Percentiles rank a stretch among this genome's conserved stretches.
These are phyloP conservation scores for Aphelenchoides avenae DNA, from an alignment of 1,140 invertebrate genomes.

Conservation along the genomic window DNA sequence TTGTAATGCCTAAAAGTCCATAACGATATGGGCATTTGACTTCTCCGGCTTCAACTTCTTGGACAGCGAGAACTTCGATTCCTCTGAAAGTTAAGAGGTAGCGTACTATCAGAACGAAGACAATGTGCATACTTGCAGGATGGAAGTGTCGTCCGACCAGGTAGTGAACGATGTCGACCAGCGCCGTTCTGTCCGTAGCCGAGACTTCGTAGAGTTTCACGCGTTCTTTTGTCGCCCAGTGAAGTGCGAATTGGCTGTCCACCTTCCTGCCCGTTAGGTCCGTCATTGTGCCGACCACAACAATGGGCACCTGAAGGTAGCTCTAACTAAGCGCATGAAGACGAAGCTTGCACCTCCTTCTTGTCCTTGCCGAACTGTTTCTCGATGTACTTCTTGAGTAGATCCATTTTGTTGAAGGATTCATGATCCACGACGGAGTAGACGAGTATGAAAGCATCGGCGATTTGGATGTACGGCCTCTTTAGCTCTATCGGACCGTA, in stretches of 20 bases:
- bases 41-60: slow-evolving; percentile 57
- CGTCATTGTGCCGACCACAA: slow-evolving; percentile 48
- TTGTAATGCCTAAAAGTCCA: slow-evolving; percentile 59
- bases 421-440: slow-evolving; percentile 51
- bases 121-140: slow-evolving; percentile 39
- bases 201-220: slow-evolving; percentile 38
- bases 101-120: background rate
- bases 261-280: slow-evolving; percentile 47
- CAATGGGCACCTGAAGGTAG: slow-evolving; percentile 48
- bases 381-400: slow-evolving; percentile 54
- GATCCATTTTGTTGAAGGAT: slow-evolving; percentile 52
- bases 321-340: too few species aligned
- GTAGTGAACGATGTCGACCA: slow-evolving; percentile 55
- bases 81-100: slow-evolving; percentile 47
- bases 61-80: slow-evolving; percentile 57
- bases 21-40: slow-evolving; percentile 57
- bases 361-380: slow-evolving; percentile 52
- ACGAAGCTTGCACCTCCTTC: slow-evolving; percentile 37
- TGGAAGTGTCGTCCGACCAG: slow-evolving; percentile 49
- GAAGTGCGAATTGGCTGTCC: slow-evolving; percentile 42
- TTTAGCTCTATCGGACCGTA: slow-evolving; percentile 41
- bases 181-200: slow-evolving; percentile 21
- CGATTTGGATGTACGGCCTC: slow-evolving; percentile 49
- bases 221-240: slow-evolving; percentile 49
- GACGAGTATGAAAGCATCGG: slow-evolving; percentile 56